phyloP scores from a whole-genome alignment of 2,888 invertebrate genomes.

The Dermolepida albohirtum region DNA sequence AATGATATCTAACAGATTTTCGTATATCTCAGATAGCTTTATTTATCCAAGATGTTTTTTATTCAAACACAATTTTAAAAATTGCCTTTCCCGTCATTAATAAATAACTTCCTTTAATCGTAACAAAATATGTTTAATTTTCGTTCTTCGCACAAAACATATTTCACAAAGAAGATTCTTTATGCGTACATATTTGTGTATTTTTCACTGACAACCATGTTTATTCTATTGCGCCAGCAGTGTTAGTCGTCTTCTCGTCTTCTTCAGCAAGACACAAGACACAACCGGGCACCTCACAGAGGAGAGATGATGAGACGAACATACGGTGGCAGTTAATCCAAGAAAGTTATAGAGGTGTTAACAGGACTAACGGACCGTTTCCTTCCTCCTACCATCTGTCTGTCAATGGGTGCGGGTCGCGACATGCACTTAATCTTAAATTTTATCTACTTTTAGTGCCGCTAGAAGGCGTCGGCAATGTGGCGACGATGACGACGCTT shows the following conservation, averaged over 20 bases:
- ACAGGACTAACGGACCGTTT: conserved; percentile 50
- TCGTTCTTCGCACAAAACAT: too few relatives aligned
- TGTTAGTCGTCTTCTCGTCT: too few relatives aligned
- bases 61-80: too few relatives aligned
- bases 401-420: conserved; percentile 43
- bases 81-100: too few relatives aligned
- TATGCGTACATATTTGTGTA: neutral
- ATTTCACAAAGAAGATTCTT: too few relatives aligned
- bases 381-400: conserved; percentile 50
- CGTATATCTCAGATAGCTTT: too few relatives aligned
- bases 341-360: conserved; percentile 49
- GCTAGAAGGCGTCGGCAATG: conserved; percentile 5
- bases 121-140: too few relatives aligned
- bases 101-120: too few relatives aligned
- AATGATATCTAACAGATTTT: too few relatives aligned
- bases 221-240: neutral
- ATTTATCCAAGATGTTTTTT: too few relatives aligned
- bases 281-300: neutral
- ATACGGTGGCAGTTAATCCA: conserved; percentile 50
- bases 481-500: conserved; percentile 15
- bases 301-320: conserved; percentile 30
- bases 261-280: conserved; percentile 3
- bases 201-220: neutral
- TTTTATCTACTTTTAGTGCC: conserved; percentile 40
- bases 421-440: conserved; percentile 41